A percentile compares a stretch with the other conserved stretches of the same genome.
These are phyloP conservation scores for Sussaba pulchella DNA, from an alignment of 2,888 invertebrate genomes.

Conservation along the genomic window DNA sequence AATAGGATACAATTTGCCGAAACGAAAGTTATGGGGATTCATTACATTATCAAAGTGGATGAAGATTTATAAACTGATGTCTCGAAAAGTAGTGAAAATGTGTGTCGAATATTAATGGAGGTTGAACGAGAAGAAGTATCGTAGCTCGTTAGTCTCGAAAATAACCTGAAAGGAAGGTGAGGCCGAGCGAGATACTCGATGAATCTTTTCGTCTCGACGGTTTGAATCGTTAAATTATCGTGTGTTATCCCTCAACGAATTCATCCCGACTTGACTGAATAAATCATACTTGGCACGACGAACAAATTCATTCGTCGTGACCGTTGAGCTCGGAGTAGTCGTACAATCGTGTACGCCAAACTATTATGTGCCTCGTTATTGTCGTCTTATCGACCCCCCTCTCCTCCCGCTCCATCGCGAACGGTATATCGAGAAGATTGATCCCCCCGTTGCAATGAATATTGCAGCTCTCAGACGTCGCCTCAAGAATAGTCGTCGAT, in stretches of 20 bases:
- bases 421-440: background rate
- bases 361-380: conserved; percentile 33
- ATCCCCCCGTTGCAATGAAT: background rate
- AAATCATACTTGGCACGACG: conserved; percentile 24
- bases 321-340: conserved; percentile 5
- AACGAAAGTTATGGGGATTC: background rate
- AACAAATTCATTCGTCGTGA: conserved; percentile 22
- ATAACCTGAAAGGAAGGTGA: background rate
- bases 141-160: conserved; percentile 12
- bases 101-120: background rate
- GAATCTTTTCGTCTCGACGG: conserved; percentile 19
- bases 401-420: too few relatives aligned
- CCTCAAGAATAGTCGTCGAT: background rate
- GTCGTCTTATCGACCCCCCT: conserved; percentile 12
- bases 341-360: conserved; percentile 21
- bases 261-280: conserved; percentile 21
- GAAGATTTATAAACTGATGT: conserved; percentile 8
- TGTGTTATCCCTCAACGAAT: conserved; percentile 9
- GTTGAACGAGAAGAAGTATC: background rate
- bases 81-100: background rate
- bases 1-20: too few relatives aligned
- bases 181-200: background rate
- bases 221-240: conserved; percentile 39
- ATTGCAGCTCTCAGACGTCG: background rate
- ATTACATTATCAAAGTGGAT: background rate